Percentiles rank a stretch among this genome's conserved stretches.
Conservation (phyloP, 2,113 vertebrate genomes). For the Formicarius rufipectus region DNA sequence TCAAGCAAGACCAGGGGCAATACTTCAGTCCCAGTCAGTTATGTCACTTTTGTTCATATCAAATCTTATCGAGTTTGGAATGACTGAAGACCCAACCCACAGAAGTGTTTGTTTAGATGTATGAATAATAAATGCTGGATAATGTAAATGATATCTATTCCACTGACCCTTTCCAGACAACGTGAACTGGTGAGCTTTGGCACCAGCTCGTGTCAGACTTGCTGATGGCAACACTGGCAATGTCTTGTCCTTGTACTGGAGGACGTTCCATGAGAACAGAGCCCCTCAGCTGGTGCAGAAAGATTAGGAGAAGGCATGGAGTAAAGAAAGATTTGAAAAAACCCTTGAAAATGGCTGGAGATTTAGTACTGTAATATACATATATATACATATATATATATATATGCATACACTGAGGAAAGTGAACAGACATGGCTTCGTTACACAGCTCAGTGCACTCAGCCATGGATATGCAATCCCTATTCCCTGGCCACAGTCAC, state of each 20-base stretch:
- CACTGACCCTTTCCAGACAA: neutral
- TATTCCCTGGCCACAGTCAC: conserved; percentile 8
- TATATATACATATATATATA: too few relatives aligned
- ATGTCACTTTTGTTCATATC: neutral
- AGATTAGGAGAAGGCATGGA: neutral
- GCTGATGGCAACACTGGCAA: neutral
- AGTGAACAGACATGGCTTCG: conserved; percentile 59
- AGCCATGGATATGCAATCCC: neutral
- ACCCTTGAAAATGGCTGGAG: neutral
- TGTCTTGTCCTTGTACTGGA: neutral
- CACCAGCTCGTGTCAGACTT: neutral
- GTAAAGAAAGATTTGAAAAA: neutral
- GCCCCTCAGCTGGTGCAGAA: neutral
- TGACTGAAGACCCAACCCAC: neutral
- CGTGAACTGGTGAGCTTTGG: neutral
- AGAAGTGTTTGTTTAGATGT: neutral
- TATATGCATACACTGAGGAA: conserved; percentile 21
- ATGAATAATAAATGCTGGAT: neutral
- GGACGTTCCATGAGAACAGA: neutral
- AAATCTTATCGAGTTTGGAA: neutral
- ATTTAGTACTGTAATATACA: conserved; percentile 15
- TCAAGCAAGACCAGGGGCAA: neutral
- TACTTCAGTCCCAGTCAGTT: neutral
- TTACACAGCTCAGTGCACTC: conserved; percentile 62
- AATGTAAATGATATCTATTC: neutral